Percentiles rank a stretch among this genome's conserved stretches.
Conservation (phyloP, 2,113 vertebrate genomes). For the Hemiprocne comata region DNA sequence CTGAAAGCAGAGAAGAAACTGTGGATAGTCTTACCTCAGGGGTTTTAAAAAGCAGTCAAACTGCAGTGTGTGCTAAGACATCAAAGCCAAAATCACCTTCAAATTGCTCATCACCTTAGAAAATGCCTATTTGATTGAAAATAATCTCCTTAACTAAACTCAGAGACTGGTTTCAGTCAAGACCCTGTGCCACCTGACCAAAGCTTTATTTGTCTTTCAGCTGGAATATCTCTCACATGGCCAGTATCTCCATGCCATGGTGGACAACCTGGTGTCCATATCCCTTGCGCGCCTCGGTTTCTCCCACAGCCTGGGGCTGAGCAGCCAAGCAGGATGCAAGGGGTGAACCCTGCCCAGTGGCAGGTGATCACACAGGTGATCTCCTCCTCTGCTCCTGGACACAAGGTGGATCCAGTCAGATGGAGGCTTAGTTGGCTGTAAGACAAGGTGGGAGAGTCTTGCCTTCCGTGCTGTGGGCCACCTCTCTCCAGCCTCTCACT, state of each 20-base stretch:
- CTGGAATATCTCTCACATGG: background rate
- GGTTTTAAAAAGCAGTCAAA: background rate
- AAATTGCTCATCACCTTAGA: background rate
- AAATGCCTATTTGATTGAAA: background rate
- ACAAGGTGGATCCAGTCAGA: accelerated
- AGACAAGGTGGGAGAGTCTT: background rate
- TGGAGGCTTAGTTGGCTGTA: background rate
- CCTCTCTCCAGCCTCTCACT: background rate
- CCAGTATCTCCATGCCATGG: background rate
- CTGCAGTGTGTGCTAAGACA: background rate
- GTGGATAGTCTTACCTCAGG: background rate
- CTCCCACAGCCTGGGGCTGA: background rate
- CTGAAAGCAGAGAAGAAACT: background rate
- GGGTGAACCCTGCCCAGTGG: background rate
- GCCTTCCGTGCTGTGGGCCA: accelerated
- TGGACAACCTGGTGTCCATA: background rate
- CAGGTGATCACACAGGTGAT: background rate
- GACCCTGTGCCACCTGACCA: background rate
- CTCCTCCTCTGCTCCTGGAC: background rate
- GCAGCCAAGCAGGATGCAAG: accelerated
- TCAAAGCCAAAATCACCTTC: background rate
- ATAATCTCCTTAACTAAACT: background rate
- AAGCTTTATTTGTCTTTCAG: background rate
- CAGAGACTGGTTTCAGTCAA: background rate
- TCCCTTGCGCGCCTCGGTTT: background rate